Evolutionary conservation across 2,113 vertebrate species (phyloP), one percentile per base, ranked within the genome.

Genomic region (Dunckerocampus dactyliophorus): DNA sequence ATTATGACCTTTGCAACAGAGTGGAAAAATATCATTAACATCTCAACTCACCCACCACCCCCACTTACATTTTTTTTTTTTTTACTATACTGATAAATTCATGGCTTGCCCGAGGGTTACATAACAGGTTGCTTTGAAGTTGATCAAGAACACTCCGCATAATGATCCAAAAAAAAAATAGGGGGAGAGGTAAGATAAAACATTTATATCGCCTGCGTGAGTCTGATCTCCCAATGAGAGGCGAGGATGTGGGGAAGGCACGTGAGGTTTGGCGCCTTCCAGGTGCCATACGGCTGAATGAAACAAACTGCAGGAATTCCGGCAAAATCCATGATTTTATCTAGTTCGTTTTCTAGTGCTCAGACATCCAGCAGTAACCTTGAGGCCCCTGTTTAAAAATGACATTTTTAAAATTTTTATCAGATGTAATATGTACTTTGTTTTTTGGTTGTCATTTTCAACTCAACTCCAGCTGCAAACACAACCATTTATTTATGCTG

Each of bases 81-180:
- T 73, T 74, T 60, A 77, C 75, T 64, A 74, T 65, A 63, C 56
- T 85, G 61, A 84, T 84, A 85, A 81, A 86, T 82, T 81, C 66
- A 75, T 59, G 48, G 53, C 63, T 24, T 37, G 77, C 84, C 75
- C 22, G 60, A 73, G 76, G 74, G 69, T 85, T 84, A 65, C 74
- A 72, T 85, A 85, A 87, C 81, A 88, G 83, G 67, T 85, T 75
- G 67, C 74, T 73, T 72, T 71, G 67, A 77, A 68, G 81, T 85
- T 79, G 72, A 84, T 82, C 83, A 86, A 83, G 69, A 71, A 73
- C 77, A 62, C 51, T 64, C 34, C 13, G 37, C 68, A 76, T 61
- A 68, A 71, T 69, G 70, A 70, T 21, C 57, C n/a, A 42, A 65
- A 61, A 71, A 20, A 68, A 71, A 57, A 48, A 61, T 81, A 78